Conservation (phyloP, 2,797 vertebrate genomes). For the Rhinoraja longicauda region DNA sequence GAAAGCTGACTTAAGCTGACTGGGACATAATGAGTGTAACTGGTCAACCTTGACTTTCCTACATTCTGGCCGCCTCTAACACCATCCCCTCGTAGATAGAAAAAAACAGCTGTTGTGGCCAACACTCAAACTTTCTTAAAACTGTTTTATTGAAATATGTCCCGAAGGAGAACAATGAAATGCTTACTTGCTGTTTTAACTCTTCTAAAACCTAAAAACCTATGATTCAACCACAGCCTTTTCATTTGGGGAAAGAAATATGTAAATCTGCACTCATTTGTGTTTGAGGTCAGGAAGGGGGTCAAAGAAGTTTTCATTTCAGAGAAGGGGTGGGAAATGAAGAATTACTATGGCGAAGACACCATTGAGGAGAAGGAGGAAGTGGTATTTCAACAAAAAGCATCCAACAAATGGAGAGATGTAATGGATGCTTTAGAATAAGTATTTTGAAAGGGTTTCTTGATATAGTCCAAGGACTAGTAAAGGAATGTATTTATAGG, state of each 20-base stretch:
- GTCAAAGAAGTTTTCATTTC: no score
- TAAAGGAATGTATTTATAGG: not conserved
- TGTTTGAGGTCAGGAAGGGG: no score
- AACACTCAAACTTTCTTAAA: not conserved
- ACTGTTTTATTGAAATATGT: no score
- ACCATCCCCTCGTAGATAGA: no score
- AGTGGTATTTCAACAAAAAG: not conserved
- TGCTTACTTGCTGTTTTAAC: no score
- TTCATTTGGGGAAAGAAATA: no score
- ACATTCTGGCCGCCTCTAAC: not conserved
- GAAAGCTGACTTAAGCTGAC: not conserved
- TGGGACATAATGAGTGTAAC: not conserved
- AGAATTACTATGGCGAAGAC: not conserved
- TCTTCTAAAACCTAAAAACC: no score
- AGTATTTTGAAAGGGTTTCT: not conserved
- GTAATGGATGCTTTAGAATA: not conserved
- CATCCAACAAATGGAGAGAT: not conserved
- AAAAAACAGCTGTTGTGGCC: not conserved
- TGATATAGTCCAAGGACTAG: not conserved
- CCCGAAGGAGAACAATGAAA: no score
- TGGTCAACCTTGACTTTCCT: not conserved
- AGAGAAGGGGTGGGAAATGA: no score
- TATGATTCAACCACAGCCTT: no score
- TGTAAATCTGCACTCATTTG: no score
- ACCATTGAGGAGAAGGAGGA: not conserved